phyloP scores from a whole-genome alignment of 1,140 invertebrate species.

The Plectrocnemia conspersa region DNA sequence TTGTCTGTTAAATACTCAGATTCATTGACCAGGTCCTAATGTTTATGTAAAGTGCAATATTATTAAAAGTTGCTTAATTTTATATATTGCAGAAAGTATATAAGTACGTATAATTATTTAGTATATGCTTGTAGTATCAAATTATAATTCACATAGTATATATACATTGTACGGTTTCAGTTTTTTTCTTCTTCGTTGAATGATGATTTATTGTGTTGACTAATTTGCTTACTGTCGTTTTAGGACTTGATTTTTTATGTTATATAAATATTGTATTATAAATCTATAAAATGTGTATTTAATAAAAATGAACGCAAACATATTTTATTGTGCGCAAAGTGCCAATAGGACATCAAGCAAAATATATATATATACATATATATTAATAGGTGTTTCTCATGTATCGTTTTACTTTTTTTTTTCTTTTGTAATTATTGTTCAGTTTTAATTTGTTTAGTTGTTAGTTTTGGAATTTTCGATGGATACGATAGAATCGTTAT shows the following conservation, averaged over 20 bases:
- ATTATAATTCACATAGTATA: conserved; percentile 19
- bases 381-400: conserved; percentile 1
- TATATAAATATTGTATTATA: too few species aligned
- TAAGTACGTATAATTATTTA: conserved; percentile 25
- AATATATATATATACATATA: not conserved
- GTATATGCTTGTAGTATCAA: conserved; percentile 32
- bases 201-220: conserved; percentile 30
- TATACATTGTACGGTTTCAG: too few species aligned
- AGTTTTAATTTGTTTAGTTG: conserved; percentile 34
- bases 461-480: conserved; percentile 32
- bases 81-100: conserved; percentile 8
- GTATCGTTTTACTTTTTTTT: conserved; percentile 21
- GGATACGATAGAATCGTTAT: conserved; percentile 48
- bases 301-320: conserved; percentile 8
- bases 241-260: conserved; percentile 32
- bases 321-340: conserved; percentile 9
- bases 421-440: conserved; percentile 34
- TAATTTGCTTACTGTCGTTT: conserved; percentile 29
- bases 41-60: conserved; percentile 35
- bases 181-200: conserved; percentile 22
- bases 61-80: conserved; percentile 29
- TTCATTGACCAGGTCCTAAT: conserved; percentile 32
- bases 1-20: conserved; percentile 33
- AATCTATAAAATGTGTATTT: conserved; percentile 10
- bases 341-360: conserved; percentile 3